Evolutionary conservation across 2,113 vertebrate genomes (phyloP).

Genomic region (Bos taurus): ARS-UCD2.0 NC_037329.1:9561501-9562000

Average conservation of each 20-base stretch:
- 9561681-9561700: not conserved
- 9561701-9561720: not conserved
- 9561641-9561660: not conserved
- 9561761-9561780: not conserved
- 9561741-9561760: not conserved
- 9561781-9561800: not conserved
- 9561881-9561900: too few relatives aligned
- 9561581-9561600: not conserved
- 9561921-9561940: not conserved
- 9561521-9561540: not conserved
- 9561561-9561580: not conserved
- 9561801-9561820: not conserved
- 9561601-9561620: not conserved
- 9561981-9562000: not conserved
- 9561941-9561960: not conserved
- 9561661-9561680: not conserved
- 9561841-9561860: not conserved
- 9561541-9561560: not conserved
- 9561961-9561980: not conserved
- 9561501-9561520: not conserved
- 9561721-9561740: not conserved
- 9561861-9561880: rapidly evolving
- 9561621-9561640: not conserved
- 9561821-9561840: not conserved
- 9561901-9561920: not conserved